These are phyloP conservation scores for Eilema caniola DNA, from an alignment of 2,888 invertebrate genomes.

Conservation along the genomic window DNA sequence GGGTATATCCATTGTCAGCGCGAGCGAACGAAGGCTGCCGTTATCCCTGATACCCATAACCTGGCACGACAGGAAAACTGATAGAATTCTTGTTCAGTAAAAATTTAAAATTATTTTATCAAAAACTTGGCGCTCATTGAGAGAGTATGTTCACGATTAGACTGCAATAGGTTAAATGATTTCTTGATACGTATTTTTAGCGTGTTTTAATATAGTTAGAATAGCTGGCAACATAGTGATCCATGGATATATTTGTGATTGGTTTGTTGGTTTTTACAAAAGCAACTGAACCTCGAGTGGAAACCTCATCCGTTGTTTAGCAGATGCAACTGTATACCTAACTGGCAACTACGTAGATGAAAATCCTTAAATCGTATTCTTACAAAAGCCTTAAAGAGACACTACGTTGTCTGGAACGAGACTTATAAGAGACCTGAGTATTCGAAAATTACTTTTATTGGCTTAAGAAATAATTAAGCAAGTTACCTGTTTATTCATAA, in stretches of 20 bases:
- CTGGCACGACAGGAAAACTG: slow-evolving; percentile 1
- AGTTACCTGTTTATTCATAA: too few relatives aligned
- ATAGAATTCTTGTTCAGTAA: background rate
- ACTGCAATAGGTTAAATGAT: background rate
- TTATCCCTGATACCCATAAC: slow-evolving; percentile 6
- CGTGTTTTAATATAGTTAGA: too few relatives aligned
- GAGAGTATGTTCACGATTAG: background rate
- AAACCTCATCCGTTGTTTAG: too few relatives aligned
- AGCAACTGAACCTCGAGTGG: too few relatives aligned
- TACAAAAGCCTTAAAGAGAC: background rate
- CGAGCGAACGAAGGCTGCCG: background rate
- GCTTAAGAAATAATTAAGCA: too few relatives aligned
- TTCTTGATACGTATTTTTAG: too few relatives aligned
- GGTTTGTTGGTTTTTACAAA: too few relatives aligned
- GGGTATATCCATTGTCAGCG: slow-evolving; percentile 2
- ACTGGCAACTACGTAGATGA: too few relatives aligned
- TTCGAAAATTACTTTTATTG: background rate
- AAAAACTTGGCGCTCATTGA: background rate
- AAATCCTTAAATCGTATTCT: too few relatives aligned
- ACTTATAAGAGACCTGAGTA: background rate
- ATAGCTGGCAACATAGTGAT: too few relatives aligned
- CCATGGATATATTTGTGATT: too few relatives aligned
- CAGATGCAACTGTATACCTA: too few relatives aligned
- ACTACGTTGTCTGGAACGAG: background rate
- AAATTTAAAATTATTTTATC: background rate